Conservation (phyloP, 2,888 invertebrate genomes). For the Nyleta sp. region DNA sequence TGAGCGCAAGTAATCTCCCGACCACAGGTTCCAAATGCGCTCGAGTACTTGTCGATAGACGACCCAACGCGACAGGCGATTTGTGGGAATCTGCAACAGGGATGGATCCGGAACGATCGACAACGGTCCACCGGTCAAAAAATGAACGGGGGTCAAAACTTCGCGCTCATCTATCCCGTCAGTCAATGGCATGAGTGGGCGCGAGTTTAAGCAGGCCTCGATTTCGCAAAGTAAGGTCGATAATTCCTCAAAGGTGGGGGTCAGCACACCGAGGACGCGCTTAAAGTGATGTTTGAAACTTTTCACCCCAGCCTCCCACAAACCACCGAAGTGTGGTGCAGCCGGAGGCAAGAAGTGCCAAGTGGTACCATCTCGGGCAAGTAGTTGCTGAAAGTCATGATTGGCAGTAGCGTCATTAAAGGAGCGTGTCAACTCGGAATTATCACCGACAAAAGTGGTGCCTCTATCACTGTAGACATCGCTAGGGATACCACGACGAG, state of each 20-base stretch:
- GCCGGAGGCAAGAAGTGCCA: conserved; percentile 3
- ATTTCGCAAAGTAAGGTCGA: not conserved
- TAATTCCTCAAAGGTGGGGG: not conserved
- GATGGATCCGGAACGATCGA: not conserved
- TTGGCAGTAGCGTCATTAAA: not conserved
- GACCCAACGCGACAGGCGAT: not conserved
- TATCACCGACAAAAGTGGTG: conserved; percentile 70
- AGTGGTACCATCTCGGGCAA: not conserved
- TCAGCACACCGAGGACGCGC: not conserved
- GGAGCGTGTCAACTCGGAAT: not conserved
- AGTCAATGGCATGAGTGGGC: not conserved
- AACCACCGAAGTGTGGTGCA: not conserved
- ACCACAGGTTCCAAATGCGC: not conserved
- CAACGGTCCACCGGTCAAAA: not conserved
- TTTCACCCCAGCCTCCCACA: not conserved
- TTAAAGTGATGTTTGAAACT: not conserved
- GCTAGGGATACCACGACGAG: conserved; percentile 64
- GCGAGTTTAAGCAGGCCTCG: not conserved
- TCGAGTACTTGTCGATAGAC: not conserved
- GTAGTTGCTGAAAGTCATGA: not conserved
- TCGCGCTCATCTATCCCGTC: not conserved
- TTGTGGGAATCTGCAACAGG: not conserved
- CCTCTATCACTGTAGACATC: conserved; percentile 70
- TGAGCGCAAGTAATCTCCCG: conserved; percentile 2
- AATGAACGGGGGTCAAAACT: conserved; percentile 3